phyloP scores from a whole-genome alignment of 2,113 vertebrate species.

The Atractosteus spatula region DNA sequence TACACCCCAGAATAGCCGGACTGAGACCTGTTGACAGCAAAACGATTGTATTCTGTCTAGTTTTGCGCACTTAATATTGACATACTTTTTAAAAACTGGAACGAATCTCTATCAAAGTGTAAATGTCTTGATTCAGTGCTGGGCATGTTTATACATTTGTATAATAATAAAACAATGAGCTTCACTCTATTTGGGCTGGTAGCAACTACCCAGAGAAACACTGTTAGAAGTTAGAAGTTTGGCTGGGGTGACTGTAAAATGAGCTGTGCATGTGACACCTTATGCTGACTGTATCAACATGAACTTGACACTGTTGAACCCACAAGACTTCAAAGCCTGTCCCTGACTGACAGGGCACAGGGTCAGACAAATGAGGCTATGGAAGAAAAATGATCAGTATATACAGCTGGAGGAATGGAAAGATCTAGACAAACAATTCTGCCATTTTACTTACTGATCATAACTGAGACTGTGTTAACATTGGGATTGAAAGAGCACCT shows the following conservation, averaged over 20 bases:
- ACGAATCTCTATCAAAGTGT: too few species aligned
- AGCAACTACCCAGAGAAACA: background rate
- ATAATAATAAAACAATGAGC: background rate
- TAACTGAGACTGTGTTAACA: constrained; percentile 92
- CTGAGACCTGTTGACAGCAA: too few species aligned
- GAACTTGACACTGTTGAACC: constrained; percentile 46
- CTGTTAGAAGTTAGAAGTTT: too few species aligned
- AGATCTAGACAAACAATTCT: background rate
- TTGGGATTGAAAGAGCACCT: constrained; percentile 94
- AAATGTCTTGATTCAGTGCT: too few species aligned
- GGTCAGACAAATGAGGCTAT: constrained; percentile 12
- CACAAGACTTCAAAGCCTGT: constrained; percentile 48
- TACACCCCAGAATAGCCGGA: too few species aligned
- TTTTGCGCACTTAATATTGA: too few species aligned
- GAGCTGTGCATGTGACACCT: constrained; percentile 35
- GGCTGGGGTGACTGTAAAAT: constrained; percentile 49
- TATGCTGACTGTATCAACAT: constrained; percentile 38
- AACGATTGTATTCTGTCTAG: too few species aligned
- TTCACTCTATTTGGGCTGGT: background rate
- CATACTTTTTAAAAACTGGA: too few species aligned
- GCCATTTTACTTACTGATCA: constrained; percentile 83
- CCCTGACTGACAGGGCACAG: constrained; percentile 19
- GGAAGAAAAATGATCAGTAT: background rate
- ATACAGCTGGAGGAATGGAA: background rate
- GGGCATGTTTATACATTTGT: background rate